Base-by-base conservation (phyloP, 1,140 invertebrate genomes). In the Drosophila biarmipes region DNA sequence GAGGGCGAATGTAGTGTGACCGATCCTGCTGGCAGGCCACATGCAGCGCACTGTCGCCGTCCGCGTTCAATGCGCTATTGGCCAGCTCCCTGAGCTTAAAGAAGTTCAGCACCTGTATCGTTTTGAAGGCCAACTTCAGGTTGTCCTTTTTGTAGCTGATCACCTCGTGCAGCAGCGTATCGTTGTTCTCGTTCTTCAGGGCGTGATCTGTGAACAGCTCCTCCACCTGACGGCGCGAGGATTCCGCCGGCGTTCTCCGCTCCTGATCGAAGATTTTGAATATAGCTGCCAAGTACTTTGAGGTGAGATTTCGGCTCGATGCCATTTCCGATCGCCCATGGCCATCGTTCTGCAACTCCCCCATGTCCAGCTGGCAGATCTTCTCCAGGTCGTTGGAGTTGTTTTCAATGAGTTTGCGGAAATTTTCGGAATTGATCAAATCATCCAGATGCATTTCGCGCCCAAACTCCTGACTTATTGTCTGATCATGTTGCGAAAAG, bases 1-100 rank as follows among this genome's bases (percentile, higher is more conserved):
- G 21, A 0, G 91, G 86, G 2, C 91, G 71, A 29, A 92, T 92
- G 35, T 91, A 92, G 15, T 82, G 90, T 0, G 92, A 40, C 37
- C 92, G 92, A 73, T 93, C 92, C 56, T 92, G 89, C 12, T 93
- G 61, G 15, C 93, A 93, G 4, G 93, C 93, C 46, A 93, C 91
- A 87, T 94, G 93, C 4, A 94, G 68, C 0, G 92, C 92, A 19
- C 92, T 94, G 82, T 94, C 81, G 4, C 75, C 75, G 49, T 89
- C 80, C 24, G 71, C 73, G 62, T 92, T 92, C 0, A 74, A 27
- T 0, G 71, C 62, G 48, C 46, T 67, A 29, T 71, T 73, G 12
- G 78, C 78, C 19, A 92, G 49, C 4, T 91, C 80, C 46, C 80
- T 51, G 6, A 92, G 69, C 35, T 86, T 62, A 14, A 89, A 92